phyloP scores from a whole-genome alignment of 2,797 vertebrate genomes.

The Thalassophryne amazonica region DNA sequence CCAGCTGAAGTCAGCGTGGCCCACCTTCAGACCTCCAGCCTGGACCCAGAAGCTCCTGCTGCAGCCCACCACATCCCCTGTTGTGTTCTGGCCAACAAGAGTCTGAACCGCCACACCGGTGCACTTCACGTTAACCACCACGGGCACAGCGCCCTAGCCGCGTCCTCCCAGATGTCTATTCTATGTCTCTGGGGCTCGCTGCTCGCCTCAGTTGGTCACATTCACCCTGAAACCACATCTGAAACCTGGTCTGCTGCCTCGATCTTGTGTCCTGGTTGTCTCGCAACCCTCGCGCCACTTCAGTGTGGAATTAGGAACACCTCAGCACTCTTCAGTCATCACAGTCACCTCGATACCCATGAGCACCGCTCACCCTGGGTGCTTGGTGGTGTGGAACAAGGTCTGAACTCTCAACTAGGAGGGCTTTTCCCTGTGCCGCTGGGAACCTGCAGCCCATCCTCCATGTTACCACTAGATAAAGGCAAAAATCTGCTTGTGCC shows the following conservation, averaged over 20 bases:
- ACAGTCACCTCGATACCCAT: neutral
- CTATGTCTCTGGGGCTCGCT: slow-evolving; percentile 84
- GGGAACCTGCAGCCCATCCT: slow-evolving; percentile 75
- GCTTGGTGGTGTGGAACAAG: neutral
- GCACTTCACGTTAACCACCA: neutral
- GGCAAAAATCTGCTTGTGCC: slow-evolving; percentile 86
- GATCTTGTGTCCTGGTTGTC: slow-evolving; percentile 66
- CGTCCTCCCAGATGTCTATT: slow-evolving; percentile 55
- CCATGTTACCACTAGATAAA: slow-evolving; percentile 80
- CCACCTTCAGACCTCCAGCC: slow-evolving; percentile 39
- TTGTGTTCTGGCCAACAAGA: slow-evolving; percentile 73
- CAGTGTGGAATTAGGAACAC: slow-evolving; percentile 75
- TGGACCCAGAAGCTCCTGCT: slow-evolving; percentile 21
- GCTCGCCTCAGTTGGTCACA: slow-evolving; percentile 74
- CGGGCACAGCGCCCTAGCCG: neutral
- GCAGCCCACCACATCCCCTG: slow-evolving; percentile 16
- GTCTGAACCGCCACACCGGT: slow-evolving; percentile 18
- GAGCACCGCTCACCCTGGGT: slow-evolving; percentile 28
- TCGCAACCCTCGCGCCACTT: slow-evolving; percentile 52
- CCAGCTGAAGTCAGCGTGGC: slow-evolving; percentile 9
- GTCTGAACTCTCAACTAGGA: slow-evolving; percentile 39
- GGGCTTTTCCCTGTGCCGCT: slow-evolving; percentile 59
- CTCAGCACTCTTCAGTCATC: neutral
- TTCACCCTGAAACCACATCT: slow-evolving; percentile 16
- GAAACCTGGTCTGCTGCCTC: slow-evolving; percentile 47